Base-by-base conservation (phyloP, 1,140 invertebrate genomes). In the Drosophila funebris region DNA sequence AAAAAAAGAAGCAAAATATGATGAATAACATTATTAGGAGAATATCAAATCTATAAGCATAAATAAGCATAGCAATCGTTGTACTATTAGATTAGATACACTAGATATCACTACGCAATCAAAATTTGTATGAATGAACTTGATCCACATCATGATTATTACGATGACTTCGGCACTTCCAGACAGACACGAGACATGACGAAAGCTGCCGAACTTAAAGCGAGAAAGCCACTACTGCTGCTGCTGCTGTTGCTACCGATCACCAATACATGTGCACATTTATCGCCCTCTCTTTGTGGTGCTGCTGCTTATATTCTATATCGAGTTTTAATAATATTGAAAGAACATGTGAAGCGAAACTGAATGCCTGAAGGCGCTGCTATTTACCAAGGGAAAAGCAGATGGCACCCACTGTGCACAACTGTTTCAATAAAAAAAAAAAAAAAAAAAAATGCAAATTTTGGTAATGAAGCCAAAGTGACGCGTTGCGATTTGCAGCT, bases 381-480 rank as follows among this genome's bases (percentile, higher is more conserved):
- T 14, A 9, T 37, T 53, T 18, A 27, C 48, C 33, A 11, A 20
- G 20, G 4, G 7, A 20, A 27, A 57, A 52, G 53, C 62, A 67
- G 61, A 73, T 73, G 69, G 24, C 36, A 36, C 13, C 44, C 41
- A 46, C 16, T 46, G 29, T 50, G 39, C 61, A 44, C 78, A 83
- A 82, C 74, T 83, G 79, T 83, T 75, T 76, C 54, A 80, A 73
- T 50, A 85, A 75, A 66, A 60, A 44, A 24, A 44, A 13, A 14
- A 20, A 57, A n/a, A 29, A 16, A 20, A 31, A 14, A 39, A 56
- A 8, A 13, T 9, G 11, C n/a, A 13, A 60, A 33, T 44, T 18
- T 13, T 46, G 50, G 41, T 31, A 46, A 46, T 33, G 33, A 39
- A 14, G 13, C 7, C 14, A 14, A 50, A 31, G 16, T 37, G 39